Percentiles rank a stretch among this genome's conserved stretches.
Conservation (phyloP, 1,140 invertebrate species). For the Latrodectus geometricus region DNA sequence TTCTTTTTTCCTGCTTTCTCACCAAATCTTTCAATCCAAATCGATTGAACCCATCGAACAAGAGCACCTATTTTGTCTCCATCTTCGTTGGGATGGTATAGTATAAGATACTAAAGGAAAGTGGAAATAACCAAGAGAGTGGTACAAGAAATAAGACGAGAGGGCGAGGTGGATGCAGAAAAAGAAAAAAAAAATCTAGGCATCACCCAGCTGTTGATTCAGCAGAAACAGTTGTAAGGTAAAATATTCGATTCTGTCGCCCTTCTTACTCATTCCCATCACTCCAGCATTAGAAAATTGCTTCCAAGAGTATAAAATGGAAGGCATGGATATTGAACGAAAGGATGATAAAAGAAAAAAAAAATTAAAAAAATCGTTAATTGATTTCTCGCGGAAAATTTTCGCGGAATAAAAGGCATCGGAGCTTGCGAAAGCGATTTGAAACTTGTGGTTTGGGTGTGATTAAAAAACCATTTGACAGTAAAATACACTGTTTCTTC, state of each 20-base stretch:
- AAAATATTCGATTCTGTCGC: conserved; percentile 49
- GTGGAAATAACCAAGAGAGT: conserved; percentile 18
- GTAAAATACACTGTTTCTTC: conserved; percentile 22
- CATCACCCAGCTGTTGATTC: conserved; percentile 53
- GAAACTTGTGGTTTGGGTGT: conserved; percentile 13
- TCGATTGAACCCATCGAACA: conserved; percentile 44
- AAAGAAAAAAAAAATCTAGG: conserved; percentile 11
- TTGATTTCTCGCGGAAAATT: conserved; percentile 45
- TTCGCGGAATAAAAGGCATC: conserved; percentile 11
- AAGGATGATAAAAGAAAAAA: not conserved
- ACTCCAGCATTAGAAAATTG: conserved; percentile 34
- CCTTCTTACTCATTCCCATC: not conserved
- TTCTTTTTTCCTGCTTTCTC: conserved; percentile 19
- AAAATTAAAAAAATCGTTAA: conserved; percentile 24
- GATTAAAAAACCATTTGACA: conserved; percentile 51
- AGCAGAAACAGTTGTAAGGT: conserved; percentile 38
- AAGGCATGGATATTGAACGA: not conserved
- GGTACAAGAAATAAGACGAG: not conserved
- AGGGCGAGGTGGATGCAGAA: not conserved
- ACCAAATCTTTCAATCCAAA: conserved; percentile 56
- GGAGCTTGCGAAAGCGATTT: conserved; percentile 24
- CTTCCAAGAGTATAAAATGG: not conserved
- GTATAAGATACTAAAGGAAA: conserved; percentile 13
- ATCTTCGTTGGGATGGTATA: conserved; percentile 25
- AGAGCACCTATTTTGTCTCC: conserved; percentile 34